Base-by-base conservation (phyloP, 2,888 invertebrate species). In the Nemotelus pantherinus region DNA sequence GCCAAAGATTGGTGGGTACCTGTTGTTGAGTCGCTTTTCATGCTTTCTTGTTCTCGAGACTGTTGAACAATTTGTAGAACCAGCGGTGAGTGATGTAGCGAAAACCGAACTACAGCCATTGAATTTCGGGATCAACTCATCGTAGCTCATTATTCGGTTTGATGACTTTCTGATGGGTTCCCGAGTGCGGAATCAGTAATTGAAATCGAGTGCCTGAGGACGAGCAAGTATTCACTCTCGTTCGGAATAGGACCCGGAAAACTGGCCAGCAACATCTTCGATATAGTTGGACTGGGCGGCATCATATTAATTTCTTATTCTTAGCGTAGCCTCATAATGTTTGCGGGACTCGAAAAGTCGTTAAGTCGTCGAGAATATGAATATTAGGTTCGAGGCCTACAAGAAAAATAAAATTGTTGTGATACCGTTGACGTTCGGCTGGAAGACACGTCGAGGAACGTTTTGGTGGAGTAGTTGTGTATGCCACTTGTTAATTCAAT, bases 61-160 rank as follows among this genome's bases (percentile, higher is more conserved):
- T 63, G 63, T 63, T 63, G 10, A 63, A 63, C 63, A 63, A 63
- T 63, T 63, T 63, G 63, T 63, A 9, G 39, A 63, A 63, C 43
- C 43, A 39, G 63, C 43, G 39, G 39, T 25, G 57, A 57, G 25
- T 57, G 57, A 57, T 25, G 25, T 25, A 25, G 25, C 25, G 25
- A 25, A 25, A 25, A 25, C 25, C 25, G 25, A 25, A 25, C 25
- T 25, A 25, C 25, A 25, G 25, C 25, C 25, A 25, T 25, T 25
- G 25, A 25, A 25, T 25, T 25, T 25, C 25, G 25, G 25, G 25
- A 25, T 25, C 25, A 25, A 25, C 25, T 25, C 25, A 25, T 25
- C 25, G 50, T 9, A 5, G 63, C 43, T 43, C 43, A 63, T 63
- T 63, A 63, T 63, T 39, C 63, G 43, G 41, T 63, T 41, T 63